Base-by-base conservation (phyloP, 2,113 vertebrate species). In the Pipra filicauda region DNA sequence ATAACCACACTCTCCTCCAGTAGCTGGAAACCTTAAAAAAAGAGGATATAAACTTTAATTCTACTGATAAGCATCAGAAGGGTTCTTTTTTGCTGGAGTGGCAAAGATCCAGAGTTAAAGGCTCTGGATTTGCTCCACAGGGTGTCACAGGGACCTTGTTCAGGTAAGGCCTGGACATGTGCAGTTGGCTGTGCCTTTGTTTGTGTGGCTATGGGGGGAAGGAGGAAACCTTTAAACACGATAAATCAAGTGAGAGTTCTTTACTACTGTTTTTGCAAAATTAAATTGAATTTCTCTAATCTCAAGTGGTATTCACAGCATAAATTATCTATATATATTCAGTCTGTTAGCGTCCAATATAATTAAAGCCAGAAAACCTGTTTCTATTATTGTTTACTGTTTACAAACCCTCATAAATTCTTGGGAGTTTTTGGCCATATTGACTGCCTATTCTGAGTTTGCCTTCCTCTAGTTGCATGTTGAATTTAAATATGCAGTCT, bases 201-300 rank as follows among this genome's bases (percentile, higher is more conserved):
- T 76, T 0, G 0, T 64, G 74, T 70, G 59, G 26, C n/a, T 74
- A 24, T 2, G 0, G 17, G 19, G 24, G 22, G 33, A 49, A 84
- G 31, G 65, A 72, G 37, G 41, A 86, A 93, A 59, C 26, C 21
- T 43, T 41, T 83, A 17, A 19, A n/a, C 35, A 54, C 43, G 35
- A 17, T 75, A 89, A 87, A 81, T 89, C 48, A 76, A 52, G 21
- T 16, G 37, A 83, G 46, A 70, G 61, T 89, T 51, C 85, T 76
- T 93, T 77, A 49, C 73, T 73, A 49, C 27, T 24, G 9, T 62
- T 94, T 91, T 59, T 78, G 13, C 28, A 82, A 95, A 95, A 91
- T 70, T 73, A 89, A 89, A 92, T 92, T 89, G 48, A 78, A 74
- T 89, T 80, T 80, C 26, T 79, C 43, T 74, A 65, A 67, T 95